These are phyloP conservation scores for Actinemys pallida DNA, from an alignment of 2,113 vertebrate species.

Conservation along the genomic window DNA sequence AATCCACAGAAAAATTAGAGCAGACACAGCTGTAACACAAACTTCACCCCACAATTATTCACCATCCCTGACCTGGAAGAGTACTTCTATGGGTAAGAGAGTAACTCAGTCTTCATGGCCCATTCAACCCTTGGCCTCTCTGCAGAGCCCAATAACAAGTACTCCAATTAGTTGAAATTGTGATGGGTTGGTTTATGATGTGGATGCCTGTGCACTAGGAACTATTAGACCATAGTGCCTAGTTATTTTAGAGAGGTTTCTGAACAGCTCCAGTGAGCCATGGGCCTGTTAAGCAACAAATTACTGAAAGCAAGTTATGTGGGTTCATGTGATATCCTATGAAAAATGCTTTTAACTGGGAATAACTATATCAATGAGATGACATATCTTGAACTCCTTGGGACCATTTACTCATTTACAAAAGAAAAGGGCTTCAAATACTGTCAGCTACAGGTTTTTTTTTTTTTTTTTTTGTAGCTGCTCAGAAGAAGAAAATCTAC, in stretches of 20 bases:
- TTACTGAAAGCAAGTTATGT: not conserved
- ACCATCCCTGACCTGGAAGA: not conserved
- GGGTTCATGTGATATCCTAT: not conserved
- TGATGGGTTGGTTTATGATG: not conserved
- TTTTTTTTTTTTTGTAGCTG: not conserved
- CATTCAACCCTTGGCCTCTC: not conserved
- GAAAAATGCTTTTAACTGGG: not conserved
- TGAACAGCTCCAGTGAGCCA: not conserved
- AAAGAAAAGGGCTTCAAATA: not conserved
- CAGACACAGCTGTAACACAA: accelerated
- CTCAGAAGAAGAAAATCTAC: not conserved
- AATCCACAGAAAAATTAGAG: not conserved
- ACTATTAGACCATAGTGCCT: not conserved
- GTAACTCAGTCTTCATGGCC: not conserved
- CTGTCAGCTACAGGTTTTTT: not conserved
- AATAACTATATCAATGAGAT: not conserved
- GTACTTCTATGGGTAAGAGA: not conserved
- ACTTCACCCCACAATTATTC: not conserved
- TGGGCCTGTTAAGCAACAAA: not conserved
- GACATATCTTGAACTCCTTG: not conserved
- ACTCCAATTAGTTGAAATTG: not conserved
- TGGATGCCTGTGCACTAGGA: not conserved
- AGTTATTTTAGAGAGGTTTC: not conserved
- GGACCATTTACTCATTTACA: not conserved
- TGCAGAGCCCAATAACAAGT: not conserved